Conservation (phyloP, 1,140 invertebrate species). For the Drosophila oshimai region DNA sequence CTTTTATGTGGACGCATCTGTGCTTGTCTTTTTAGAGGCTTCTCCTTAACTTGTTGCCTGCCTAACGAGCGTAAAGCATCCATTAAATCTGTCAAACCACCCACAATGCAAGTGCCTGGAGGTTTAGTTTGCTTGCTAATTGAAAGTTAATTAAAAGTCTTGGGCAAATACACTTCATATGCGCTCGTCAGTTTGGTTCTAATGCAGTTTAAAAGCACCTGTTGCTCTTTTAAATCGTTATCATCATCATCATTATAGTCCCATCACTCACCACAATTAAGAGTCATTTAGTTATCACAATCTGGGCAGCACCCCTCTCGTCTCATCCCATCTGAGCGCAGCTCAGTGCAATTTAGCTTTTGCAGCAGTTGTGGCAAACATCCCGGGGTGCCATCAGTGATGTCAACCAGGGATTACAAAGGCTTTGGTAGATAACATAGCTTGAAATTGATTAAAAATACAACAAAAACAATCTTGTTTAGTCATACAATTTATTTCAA, state of each 20-base stretch:
- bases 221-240: constrained; percentile 35
- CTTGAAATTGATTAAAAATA: neutral
- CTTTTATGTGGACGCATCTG: constrained; percentile 7
- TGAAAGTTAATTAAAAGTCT: constrained; percentile 21
- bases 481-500: no score
- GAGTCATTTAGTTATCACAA: constrained; percentile 65
- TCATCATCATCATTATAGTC: constrained; percentile 28
- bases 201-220: constrained; percentile 45
- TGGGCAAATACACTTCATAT: constrained; percentile 9
- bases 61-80: constrained; percentile 2
- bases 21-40: neutral
- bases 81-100: constrained; percentile 9
- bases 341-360: constrained; percentile 10
- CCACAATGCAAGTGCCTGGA: neutral
- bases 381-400: constrained; percentile 2
- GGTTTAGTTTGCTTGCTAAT: constrained; percentile 20
- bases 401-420: neutral
- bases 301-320: constrained; percentile 4
- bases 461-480: no score
- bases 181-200: constrained; percentile 7
- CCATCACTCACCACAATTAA: constrained; percentile 47
- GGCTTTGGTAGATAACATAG: neutral
- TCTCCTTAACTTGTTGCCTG: constrained; percentile 22
- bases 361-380: constrained; percentile 8
- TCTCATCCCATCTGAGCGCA: constrained; percentile 14